A percentile compares a stretch with the other conserved stretches of the same genome.
Evolutionary conservation across 2,797 vertebrate genomes (phyloP).

Genomic region (Cuculus canorus): DNA sequence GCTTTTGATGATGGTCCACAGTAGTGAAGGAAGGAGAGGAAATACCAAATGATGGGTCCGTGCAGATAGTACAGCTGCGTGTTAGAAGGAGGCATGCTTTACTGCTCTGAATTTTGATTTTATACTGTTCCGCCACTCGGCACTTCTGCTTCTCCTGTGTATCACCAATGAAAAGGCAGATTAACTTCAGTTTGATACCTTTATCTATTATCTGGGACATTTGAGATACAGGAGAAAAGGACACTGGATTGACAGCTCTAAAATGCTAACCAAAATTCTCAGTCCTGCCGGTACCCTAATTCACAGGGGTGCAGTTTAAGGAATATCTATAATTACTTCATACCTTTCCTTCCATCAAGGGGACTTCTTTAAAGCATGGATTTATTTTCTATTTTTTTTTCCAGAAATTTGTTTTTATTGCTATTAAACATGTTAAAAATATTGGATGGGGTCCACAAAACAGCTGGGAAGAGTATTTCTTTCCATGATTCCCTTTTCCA

Average conservation of each 20-base stretch:
- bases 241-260: not conserved
- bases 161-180: not conserved
- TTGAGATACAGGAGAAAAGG: not conserved
- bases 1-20: not conserved
- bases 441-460: not conserved
- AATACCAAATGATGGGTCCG: not conserved
- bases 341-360: not conserved
- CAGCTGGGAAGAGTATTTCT: not conserved
- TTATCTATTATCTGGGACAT: not conserved
- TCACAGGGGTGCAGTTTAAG: not conserved
- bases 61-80: not conserved
- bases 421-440: not conserved
- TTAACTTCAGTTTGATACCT: not conserved
- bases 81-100: not conserved
- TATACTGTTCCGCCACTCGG: not conserved
- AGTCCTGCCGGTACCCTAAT: not conserved
- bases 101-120: not conserved
- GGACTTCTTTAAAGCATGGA: not conserved
- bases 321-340: not conserved
- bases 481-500: not conserved
- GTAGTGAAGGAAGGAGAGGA: not conserved
- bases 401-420: not conserved
- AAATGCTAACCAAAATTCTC: not conserved
- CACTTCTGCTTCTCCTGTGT: not conserved
- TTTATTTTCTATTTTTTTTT: not conserved